Percentiles rank a stretch among this genome's conserved stretches.
phyloP scores from a whole-genome alignment of 2,888 invertebrate species.

The Cheilosia grossa region DNA sequence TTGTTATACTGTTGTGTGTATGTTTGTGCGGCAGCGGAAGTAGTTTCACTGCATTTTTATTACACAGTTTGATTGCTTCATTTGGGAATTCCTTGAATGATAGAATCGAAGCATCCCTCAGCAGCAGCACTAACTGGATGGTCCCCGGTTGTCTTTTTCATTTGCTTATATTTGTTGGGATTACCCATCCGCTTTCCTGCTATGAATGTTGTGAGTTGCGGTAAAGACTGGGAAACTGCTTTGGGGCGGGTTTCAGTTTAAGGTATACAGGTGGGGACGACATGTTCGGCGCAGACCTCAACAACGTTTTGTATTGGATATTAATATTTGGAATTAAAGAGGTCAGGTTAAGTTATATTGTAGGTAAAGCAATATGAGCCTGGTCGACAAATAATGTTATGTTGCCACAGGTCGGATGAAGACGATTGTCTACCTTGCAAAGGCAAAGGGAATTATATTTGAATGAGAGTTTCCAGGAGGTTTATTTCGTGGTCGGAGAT shows the following conservation, averaged over 20 bases:
- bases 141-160: constrained; percentile 24
- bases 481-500: too few species aligned
- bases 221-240: constrained; percentile 21
- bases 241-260: background rate
- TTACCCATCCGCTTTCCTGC: background rate
- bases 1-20: constrained; percentile 25
- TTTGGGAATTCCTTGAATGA: constrained; percentile 66
- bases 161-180: constrained; percentile 38
- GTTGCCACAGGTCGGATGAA: too few species aligned
- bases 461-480: too few species aligned
- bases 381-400: too few species aligned
- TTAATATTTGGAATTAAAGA: too few species aligned
- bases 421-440: too few species aligned
- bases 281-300: background rate
- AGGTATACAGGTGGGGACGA: background rate
- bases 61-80: constrained; percentile 71
- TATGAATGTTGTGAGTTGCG: constrained; percentile 20
- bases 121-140: constrained; percentile 1
- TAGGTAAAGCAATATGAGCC: too few species aligned
- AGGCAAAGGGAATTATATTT: too few species aligned
- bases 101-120: constrained; percentile 19
- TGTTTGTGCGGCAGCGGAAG: constrained; percentile 26
- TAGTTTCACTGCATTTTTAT: constrained; percentile 71
- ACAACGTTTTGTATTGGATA: too few species aligned
- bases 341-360: too few species aligned